Evolutionary conservation across 92 coral and sea anemone genomes (phyloP).

Genomic region (Ricordea florida): DNA sequence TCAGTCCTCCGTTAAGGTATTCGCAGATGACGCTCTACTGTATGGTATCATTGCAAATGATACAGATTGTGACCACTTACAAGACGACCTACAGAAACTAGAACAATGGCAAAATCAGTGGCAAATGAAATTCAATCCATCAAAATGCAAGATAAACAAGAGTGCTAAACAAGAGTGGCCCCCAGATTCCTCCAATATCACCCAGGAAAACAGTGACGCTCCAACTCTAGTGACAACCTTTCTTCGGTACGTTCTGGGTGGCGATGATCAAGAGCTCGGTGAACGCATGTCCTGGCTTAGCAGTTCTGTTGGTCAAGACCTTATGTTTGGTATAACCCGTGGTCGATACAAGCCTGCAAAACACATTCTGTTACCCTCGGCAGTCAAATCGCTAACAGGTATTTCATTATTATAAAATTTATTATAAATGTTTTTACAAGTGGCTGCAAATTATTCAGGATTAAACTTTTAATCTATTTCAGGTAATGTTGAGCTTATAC

Average conservation of each 20-base stretch:
- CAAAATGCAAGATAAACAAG: too few species aligned
- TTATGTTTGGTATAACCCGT: conserved; percentile 9
- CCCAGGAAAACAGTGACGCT: background rate
- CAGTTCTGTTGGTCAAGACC: conserved; percentile 3
- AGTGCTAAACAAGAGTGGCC: too few species aligned
- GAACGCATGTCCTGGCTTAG: conserved; percentile 32
- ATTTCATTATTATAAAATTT: conserved; percentile 2
- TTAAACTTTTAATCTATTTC: conserved; percentile 5
- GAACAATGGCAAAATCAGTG: too few species aligned
- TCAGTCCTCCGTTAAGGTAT: too few species aligned
- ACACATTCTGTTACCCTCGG: conserved; percentile 14
- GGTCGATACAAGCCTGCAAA: conserved; percentile 12
- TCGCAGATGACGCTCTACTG: too few species aligned
- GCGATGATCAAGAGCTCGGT: conserved; percentile 33
- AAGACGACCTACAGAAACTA: too few species aligned
- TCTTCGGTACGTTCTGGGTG: conserved; percentile 21
- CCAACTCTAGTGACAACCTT: background rate
- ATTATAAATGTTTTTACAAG: background rate
- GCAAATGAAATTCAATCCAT: too few species aligned
- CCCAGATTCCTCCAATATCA: too few species aligned
- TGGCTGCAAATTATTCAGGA: conserved; percentile 8
- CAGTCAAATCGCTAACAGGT: conserved; percentile 21
- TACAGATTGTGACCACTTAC: too few species aligned
- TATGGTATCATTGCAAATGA: too few species aligned
- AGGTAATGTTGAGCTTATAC: conserved; percentile 41